A percentile compares a stretch with the other conserved stretches of the same genome.
Conservation (phyloP, 2,797 vertebrate genomes). For the Pseudomugil gertrudae region DNA sequence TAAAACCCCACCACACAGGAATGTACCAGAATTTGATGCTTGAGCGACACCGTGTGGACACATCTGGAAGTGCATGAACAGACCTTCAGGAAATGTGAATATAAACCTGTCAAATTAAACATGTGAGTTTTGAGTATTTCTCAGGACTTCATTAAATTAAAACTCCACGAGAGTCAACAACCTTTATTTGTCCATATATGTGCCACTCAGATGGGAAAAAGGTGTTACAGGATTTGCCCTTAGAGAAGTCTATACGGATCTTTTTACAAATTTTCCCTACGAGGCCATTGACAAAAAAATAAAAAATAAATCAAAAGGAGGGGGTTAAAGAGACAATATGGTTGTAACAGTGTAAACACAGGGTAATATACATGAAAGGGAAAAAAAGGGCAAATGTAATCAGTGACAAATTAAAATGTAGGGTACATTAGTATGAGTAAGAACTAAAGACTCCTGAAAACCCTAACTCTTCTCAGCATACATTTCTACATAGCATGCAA, state of each 20-base stretch:
- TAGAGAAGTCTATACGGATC: conserved; percentile 81
- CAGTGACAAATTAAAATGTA: conserved; percentile 83
- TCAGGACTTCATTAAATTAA: conserved; percentile 33
- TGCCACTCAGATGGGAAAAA: conserved; percentile 82
- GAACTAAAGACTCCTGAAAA: conserved; percentile 80
- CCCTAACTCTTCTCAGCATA: conserved; percentile 79
- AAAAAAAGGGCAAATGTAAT: conserved; percentile 63
- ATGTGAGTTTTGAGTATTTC: not conserved
- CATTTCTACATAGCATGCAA: conserved; percentile 88
- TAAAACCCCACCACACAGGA: not conserved
- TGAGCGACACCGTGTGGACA: conserved; percentile 64
- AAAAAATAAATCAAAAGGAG: conserved; percentile 21
- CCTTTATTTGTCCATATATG: conserved; percentile 89
- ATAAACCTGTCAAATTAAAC: too few species aligned
- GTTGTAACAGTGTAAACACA: conserved; percentile 84
- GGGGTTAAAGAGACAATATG: conserved; percentile 77
- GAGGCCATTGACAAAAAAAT: conserved; percentile 80
- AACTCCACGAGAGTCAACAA: conserved; percentile 81
- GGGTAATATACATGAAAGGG: conserved; percentile 83
- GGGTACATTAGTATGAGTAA: conserved; percentile 81
- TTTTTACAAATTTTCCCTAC: conserved; percentile 79
- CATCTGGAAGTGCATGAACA: conserved; percentile 1
- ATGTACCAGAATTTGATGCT: not conserved
- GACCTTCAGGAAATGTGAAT: too few species aligned
- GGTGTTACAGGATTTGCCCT: conserved; percentile 81